These are phyloP conservation scores for Drosophila biarmipes DNA, from an alignment of 1,140 invertebrate species.

Conservation along the genomic window DNA sequence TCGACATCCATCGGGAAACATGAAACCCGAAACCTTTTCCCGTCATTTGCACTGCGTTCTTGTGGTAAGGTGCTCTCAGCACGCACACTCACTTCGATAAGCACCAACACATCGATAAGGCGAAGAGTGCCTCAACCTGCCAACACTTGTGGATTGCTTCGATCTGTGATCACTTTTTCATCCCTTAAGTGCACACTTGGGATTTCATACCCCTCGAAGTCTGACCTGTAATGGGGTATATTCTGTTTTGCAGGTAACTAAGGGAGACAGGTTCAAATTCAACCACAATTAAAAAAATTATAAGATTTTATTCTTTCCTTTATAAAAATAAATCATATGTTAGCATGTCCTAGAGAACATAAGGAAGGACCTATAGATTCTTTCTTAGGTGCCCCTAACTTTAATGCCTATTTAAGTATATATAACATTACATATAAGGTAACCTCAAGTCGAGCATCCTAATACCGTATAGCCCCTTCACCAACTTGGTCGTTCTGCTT, in stretches of 20 bases:
- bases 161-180: conserved; percentile 55
- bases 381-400: too few species aligned
- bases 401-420: too few species aligned
- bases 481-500: conserved; percentile 33
- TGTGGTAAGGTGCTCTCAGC: conserved; percentile 48
- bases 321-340: too few species aligned
- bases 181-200: conserved; percentile 72
- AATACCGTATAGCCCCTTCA: background rate
- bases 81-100: conserved; percentile 18
- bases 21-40: conserved; percentile 79
- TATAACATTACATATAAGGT: background rate
- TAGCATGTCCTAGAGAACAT: too few species aligned
- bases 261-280: too few species aligned
- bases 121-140: conserved; percentile 49
- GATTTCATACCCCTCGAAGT: conserved; percentile 14
- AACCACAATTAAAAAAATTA: too few species aligned
- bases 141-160: conserved; percentile 62
- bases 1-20: conserved; percentile 42
- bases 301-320: too few species aligned
- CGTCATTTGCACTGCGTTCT: conserved; percentile 49
- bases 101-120: conserved; percentile 23
- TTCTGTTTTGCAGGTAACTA: background rate
- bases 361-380: too few species aligned
- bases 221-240: background rate
- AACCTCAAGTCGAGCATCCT: background rate